Evolutionary conservation across 2,797 vertebrate genomes (phyloP).

Genomic region (Telmatherina bonti): DNA sequence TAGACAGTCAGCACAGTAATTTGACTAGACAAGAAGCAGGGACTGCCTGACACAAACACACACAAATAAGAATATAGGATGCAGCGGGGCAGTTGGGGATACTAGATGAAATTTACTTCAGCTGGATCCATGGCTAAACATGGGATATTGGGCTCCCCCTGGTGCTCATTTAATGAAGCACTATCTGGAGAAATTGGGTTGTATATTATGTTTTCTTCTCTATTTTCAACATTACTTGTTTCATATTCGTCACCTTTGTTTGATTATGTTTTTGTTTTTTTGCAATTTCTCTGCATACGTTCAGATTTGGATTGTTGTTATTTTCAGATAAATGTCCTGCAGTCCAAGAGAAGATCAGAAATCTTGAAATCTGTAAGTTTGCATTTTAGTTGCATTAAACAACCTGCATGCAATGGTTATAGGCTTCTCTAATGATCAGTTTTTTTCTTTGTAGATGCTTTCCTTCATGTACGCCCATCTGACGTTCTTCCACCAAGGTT

Average conservation of each 20-base stretch:
- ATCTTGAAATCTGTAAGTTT: conserved; percentile 95
- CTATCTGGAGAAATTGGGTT: background rate
- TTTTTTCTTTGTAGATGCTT: conserved; percentile 87
- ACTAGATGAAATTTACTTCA: conserved; percentile 10
- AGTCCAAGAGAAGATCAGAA: conserved; percentile 97
- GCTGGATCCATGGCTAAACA: conserved; percentile 2
- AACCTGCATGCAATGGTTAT: background rate
- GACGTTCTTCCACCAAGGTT: conserved; percentile 99
- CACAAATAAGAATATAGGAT: background rate
- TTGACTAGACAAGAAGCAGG: conserved; percentile 16
- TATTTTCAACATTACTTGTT: conserved; percentile 15
- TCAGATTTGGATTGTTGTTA: conserved; percentile 13
- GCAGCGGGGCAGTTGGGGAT: conserved; percentile 15
- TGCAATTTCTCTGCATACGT: background rate
- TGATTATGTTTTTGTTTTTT: background rate
- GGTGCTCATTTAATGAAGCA: conserved; percentile 44
- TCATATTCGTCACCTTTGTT: conserved; percentile 28
- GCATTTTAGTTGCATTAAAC: background rate
- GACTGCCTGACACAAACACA: background rate
- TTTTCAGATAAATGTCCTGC: conserved; percentile 95
- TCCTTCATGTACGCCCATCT: conserved; percentile 98
- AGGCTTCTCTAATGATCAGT: background rate
- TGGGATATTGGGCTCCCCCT: conserved; percentile 66
- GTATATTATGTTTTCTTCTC: background rate
- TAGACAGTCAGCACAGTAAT: conserved; percentile 19